phyloP scores from a whole-genome alignment of 2,113 vertebrate genomes.

The Protobothrops mucrosquamatus region DNA sequence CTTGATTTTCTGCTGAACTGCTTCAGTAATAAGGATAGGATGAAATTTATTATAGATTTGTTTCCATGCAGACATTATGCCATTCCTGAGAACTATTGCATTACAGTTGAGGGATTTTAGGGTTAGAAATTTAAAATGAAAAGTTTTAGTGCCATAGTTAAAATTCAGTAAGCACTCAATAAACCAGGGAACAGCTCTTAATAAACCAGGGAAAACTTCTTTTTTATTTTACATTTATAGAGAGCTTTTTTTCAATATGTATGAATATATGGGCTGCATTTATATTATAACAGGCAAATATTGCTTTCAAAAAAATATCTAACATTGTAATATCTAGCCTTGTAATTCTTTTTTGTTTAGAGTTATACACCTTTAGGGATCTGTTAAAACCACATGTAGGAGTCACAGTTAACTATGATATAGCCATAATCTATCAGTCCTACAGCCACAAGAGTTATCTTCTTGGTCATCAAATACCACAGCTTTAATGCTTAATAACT shows the following conservation, averaged over 20 bases:
- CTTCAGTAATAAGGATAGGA: not conserved
- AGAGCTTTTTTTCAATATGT: conserved; percentile 9
- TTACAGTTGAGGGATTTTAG: conserved; percentile 14
- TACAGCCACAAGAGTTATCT: not conserved
- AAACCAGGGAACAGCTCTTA: conserved; percentile 9
- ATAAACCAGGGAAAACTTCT: conserved; percentile 20
- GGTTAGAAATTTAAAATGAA: conserved; percentile 27
- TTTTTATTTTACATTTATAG: conserved; percentile 22
- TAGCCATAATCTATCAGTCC: not conserved
- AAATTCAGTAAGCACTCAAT: conserved; percentile 28
- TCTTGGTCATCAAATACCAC: not conserved
- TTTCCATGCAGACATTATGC: conserved; percentile 8
- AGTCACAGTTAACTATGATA: not conserved
- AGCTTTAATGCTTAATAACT: not conserved
- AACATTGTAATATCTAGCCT: not conserved
- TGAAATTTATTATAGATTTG: conserved; percentile 1
- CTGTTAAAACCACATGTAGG: not conserved
- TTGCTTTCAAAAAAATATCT: not conserved
- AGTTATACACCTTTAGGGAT: not conserved
- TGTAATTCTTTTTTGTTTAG: not conserved
- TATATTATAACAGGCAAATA: not conserved
- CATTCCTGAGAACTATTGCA: conserved; percentile 19
- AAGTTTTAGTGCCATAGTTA: conserved; percentile 13
- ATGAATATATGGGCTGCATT: conserved; percentile 13
- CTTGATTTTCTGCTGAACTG: conserved; percentile 28